Conservation (phyloP, 2,113 vertebrate species). For the Gobiocypris rarus region DNA sequence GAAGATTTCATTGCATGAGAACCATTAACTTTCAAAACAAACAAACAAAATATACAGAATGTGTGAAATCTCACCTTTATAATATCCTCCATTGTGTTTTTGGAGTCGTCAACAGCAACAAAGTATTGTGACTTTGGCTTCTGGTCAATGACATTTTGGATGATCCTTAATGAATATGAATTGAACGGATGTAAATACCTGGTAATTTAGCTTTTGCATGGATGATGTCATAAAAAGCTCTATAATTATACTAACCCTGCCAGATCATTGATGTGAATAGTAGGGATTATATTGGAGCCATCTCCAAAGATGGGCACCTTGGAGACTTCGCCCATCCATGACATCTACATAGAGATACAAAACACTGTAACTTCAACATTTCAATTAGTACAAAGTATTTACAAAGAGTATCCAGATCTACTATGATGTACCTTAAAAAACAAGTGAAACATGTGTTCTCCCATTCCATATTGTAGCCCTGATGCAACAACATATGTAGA, state of each 20-base stretch:
- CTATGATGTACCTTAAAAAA: slow-evolving; percentile 87
- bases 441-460: slow-evolving; percentile 85
- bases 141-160: slow-evolving; percentile 85
- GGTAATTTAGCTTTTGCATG: neutral
- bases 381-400: neutral
- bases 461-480: slow-evolving; percentile 89
- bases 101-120: slow-evolving; percentile 84
- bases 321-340: slow-evolving; percentile 82
- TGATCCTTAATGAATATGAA: slow-evolving; percentile 75
- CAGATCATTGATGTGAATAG: slow-evolving; percentile 88
- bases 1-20: neutral
- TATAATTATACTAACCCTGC: slow-evolving; percentile 76
- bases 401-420: neutral
- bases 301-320: slow-evolving; percentile 84
- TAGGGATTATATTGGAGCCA: slow-evolving; percentile 84
- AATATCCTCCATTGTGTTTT: slow-evolving; percentile 80
- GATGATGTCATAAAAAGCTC: neutral
- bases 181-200: neutral
- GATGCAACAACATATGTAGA: slow-evolving; percentile 86
- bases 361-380: neutral
- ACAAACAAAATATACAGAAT: neutral
- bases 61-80: slow-evolving; percentile 78
- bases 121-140: slow-evolving; percentile 80
- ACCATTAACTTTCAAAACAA: neutral
- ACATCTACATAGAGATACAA: slow-evolving; percentile 64